Conservation (phyloP, 2,888 invertebrate genomes). For the Polymixis flavicincta region DNA sequence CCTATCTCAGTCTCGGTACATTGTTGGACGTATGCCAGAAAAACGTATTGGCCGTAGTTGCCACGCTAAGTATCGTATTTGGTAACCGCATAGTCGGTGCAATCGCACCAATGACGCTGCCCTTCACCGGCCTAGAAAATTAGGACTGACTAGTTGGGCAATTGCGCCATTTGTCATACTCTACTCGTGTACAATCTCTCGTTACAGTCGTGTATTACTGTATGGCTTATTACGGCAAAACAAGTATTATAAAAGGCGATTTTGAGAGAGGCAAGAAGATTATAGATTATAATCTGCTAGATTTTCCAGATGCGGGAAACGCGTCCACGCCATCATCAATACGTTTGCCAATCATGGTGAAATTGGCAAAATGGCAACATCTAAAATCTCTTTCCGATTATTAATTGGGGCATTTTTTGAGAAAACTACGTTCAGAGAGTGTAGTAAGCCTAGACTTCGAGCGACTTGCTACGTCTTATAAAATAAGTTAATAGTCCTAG, state of each 20-base stretch:
- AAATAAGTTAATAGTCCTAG: neutral
- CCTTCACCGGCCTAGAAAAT: conserved; percentile 52
- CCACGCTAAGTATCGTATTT: conserved; percentile 27
- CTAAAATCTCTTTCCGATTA: neutral
- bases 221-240: conserved; percentile 7
- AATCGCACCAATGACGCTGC: conserved; percentile 25
- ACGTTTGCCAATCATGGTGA: neutral
- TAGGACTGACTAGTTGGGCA: conserved; percentile 17
- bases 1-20: conserved; percentile 36
- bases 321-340: neutral
- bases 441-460: neutral
- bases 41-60: conserved; percentile 27
- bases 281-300: neutral
- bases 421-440: neutral
- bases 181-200: too few species aligned
- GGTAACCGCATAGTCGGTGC: conserved; percentile 36
- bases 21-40: conserved; percentile 46
- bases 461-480: neutral
- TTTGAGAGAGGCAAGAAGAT: neutral
- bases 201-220: conserved; percentile 11
- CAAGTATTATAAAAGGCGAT: neutral
- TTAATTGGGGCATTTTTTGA: neutral
- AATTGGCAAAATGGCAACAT: neutral
- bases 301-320: neutral
- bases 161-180: conserved; percentile 20